A percentile compares a stretch with the other conserved stretches of the same genome.
Conservation (phyloP, 2,888 invertebrate genomes). For the Cenopis cana region DNA sequence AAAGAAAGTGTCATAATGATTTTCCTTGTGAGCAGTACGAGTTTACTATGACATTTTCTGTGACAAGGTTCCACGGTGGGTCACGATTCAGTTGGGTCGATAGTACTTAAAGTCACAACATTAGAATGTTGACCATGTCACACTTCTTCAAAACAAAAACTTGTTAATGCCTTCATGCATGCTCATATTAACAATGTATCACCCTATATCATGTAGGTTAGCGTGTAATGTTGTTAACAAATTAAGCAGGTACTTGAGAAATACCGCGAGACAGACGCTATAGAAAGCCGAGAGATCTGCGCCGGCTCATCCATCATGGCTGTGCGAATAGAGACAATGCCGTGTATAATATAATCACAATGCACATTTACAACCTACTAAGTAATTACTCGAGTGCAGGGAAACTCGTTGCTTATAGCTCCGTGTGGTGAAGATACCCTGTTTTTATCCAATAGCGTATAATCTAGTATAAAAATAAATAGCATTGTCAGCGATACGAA, state of each 20-base stretch:
- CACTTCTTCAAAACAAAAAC: constrained; percentile 3
- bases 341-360: constrained; percentile 23
- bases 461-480: no score
- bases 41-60: no score
- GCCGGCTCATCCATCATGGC: constrained; percentile 18
- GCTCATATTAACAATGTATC: constrained; percentile 20
- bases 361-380: constrained; percentile 18
- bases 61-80: no score
- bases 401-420: background rate
- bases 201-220: constrained; percentile 33
- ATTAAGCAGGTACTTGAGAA: constrained; percentile 39
- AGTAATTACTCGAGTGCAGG: constrained; percentile 9
- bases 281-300: constrained; percentile 23
- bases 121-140: background rate
- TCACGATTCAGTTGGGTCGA: no score
- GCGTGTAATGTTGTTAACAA: constrained; percentile 23
- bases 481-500: no score
- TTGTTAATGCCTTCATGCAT: background rate
- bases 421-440: background rate
- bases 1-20: no score
- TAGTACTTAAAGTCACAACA: no score
- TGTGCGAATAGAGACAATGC: constrained; percentile 30
- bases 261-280: constrained; percentile 19
- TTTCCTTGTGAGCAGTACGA: no score
- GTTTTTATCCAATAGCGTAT: no score